Conservation (phyloP, 2,888 invertebrate species). For the Amiota communis region DNA sequence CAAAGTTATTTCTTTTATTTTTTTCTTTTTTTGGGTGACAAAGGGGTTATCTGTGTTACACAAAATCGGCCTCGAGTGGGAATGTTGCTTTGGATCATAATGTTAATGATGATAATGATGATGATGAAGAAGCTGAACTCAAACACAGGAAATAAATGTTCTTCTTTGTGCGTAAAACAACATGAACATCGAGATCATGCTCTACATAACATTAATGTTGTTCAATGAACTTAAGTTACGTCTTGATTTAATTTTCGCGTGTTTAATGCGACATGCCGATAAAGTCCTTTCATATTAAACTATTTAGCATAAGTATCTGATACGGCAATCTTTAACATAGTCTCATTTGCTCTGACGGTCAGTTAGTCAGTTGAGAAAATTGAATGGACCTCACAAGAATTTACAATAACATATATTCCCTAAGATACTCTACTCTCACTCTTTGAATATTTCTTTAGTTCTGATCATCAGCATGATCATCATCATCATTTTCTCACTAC, state of each 20-base stretch:
- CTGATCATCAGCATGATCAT: background rate
- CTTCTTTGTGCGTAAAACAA: slow-evolving; percentile 50
- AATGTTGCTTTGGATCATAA: background rate
- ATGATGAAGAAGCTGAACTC: slow-evolving; percentile 4
- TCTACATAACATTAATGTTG: slow-evolving; percentile 21
- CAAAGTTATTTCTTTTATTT: background rate
- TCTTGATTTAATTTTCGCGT: background rate
- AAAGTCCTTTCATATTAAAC: slow-evolving; percentile 7
- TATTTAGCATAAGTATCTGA: no score
- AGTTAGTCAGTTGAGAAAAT: background rate
- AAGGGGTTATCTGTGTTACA: slow-evolving; percentile 60
- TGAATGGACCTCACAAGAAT: slow-evolving; percentile 5
- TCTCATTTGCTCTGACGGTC: background rate
- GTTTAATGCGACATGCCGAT: slow-evolving; percentile 2
- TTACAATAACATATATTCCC: background rate
- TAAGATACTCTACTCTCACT: background rate
- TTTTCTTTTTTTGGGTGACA: slow-evolving; percentile 40
- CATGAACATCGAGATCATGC: background rate
- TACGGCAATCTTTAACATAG: background rate
- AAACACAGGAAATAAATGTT: slow-evolving; percentile 46
- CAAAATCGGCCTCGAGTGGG: background rate
- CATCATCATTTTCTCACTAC: background rate
- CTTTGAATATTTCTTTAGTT: background rate
- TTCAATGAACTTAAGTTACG: slow-evolving; percentile 23
- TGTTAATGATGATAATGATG: background rate